Conservation (phyloP, 2,888 invertebrate genomes). For the Drosophila melanosoma region DNA sequence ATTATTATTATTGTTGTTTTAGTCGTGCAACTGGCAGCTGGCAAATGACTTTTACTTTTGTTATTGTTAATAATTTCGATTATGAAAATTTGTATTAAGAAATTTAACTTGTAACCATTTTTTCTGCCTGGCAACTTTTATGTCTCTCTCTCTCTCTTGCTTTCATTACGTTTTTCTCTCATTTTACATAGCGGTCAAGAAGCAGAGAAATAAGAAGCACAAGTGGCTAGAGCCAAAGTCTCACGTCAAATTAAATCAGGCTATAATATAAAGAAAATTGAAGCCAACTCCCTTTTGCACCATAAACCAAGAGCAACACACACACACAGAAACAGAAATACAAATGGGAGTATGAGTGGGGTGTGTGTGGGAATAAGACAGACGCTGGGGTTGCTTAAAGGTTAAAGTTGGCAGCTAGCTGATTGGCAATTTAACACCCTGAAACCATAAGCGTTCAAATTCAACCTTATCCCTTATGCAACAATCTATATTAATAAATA, state of each 20-base stretch:
- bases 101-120: constrained; percentile 61
- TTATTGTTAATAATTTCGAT: constrained; percentile 56
- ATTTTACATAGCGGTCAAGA: constrained; percentile 58
- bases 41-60: constrained; percentile 72
- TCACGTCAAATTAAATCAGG: constrained; percentile 85
- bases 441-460: constrained; percentile 7
- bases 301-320: constrained; percentile 73
- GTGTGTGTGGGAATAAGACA: constrained; percentile 13
- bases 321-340: constrained; percentile 6
- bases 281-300: constrained; percentile 81
- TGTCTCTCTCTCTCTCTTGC: not conserved
- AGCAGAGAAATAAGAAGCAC: not conserved
- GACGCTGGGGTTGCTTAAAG: constrained; percentile 22
- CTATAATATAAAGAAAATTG: constrained; percentile 83
- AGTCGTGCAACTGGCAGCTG: constrained; percentile 63
- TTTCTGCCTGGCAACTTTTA: constrained; percentile 15
- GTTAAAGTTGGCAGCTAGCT: constrained; percentile 32
- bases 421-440: constrained; percentile 71
- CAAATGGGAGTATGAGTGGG: not conserved
- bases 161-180: constrained; percentile 24
- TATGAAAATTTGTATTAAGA: constrained; percentile 55
- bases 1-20: constrained; percentile 15
- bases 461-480: constrained; percentile 35
- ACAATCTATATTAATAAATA: not conserved
- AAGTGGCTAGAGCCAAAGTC: constrained; percentile 69